Evolutionary conservation across 2,888 invertebrate species (phyloP).

Genomic region (Apamea epomidion): DNA sequence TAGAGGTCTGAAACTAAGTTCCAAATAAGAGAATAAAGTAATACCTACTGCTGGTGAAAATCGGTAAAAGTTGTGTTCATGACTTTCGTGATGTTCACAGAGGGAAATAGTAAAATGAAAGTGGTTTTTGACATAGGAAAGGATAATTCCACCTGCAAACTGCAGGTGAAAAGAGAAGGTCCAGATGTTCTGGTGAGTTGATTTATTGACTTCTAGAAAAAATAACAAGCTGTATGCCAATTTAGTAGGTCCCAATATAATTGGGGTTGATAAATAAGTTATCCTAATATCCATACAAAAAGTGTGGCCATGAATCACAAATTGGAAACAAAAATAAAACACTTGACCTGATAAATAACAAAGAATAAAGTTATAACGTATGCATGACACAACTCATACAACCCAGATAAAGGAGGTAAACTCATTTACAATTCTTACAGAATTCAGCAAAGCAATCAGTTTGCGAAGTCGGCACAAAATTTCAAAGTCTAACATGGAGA

Average conservation of each 20-base stretch:
- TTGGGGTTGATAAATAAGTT: neutral
- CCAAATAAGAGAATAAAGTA: neutral
- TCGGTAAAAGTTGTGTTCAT: neutral
- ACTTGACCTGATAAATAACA: conserved; percentile 40
- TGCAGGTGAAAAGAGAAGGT: neutral
- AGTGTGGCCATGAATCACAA: neutral
- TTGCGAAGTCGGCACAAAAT: conserved; percentile 67
- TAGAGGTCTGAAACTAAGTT: neutral
- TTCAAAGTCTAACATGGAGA: conserved; percentile 68
- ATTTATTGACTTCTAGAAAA: neutral
- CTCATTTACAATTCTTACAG: conserved; percentile 63
- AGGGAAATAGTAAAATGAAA: neutral
- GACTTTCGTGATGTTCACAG: neutral
- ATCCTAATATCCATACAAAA: neutral
- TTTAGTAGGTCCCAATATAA: neutral
- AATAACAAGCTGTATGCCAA: neutral
- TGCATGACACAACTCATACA: conserved; percentile 31
- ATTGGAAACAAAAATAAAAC: conserved; percentile 21
- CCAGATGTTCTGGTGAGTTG: neutral
- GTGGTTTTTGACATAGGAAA: too few relatives aligned
- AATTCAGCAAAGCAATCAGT: conserved; percentile 69
- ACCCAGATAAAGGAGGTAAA: conserved; percentile 39
- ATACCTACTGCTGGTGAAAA: neutral
- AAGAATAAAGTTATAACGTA: conserved; percentile 46
- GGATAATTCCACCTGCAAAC: too few relatives aligned